A percentile compares a stretch with the other conserved stretches of the same genome.
phyloP scores from a whole-genome alignment of 2,888 invertebrate genomes.

The Heteromurus nitidus region DNA sequence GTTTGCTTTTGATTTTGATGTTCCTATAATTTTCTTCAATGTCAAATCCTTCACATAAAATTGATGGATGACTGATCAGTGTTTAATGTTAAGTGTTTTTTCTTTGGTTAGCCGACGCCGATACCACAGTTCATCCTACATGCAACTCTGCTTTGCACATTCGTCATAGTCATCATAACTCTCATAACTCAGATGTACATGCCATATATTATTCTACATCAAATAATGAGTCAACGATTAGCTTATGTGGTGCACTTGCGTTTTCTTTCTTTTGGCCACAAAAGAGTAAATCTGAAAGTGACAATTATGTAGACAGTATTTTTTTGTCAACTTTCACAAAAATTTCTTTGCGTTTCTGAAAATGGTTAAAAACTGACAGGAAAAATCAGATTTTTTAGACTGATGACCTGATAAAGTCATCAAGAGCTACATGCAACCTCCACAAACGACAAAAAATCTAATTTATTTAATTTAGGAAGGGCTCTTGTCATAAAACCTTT shows the following conservation, averaged over 20 bases:
- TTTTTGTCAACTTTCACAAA: constrained; percentile 41
- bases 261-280: constrained; percentile 38
- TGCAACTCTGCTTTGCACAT: too few species aligned
- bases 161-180: too few species aligned
- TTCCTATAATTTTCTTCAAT: constrained; percentile 13
- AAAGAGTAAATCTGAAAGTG: constrained; percentile 31
- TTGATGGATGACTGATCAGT: constrained; percentile 9
- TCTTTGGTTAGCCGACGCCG: too few species aligned
- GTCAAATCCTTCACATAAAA: constrained; percentile 21
- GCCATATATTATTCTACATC: too few species aligned
- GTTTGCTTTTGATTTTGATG: constrained; percentile 10
- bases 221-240: not conserved
- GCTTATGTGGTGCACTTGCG: not conserved
- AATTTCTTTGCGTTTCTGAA: constrained; percentile 21
- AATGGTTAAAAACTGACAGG: constrained; percentile 26
- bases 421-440: constrained; percentile 8
- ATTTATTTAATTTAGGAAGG: too few species aligned
- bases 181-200: too few species aligned
- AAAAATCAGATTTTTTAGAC: constrained; percentile 30
- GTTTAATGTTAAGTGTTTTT: too few species aligned
- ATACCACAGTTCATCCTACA: too few species aligned
- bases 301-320: constrained; percentile 17
- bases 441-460: too few species aligned
- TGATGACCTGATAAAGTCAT: constrained; percentile 27
- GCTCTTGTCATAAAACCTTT: too few species aligned